Evolutionary conservation across 2,888 invertebrate species (phyloP).

Genomic region (Campoplex nolae): DNA sequence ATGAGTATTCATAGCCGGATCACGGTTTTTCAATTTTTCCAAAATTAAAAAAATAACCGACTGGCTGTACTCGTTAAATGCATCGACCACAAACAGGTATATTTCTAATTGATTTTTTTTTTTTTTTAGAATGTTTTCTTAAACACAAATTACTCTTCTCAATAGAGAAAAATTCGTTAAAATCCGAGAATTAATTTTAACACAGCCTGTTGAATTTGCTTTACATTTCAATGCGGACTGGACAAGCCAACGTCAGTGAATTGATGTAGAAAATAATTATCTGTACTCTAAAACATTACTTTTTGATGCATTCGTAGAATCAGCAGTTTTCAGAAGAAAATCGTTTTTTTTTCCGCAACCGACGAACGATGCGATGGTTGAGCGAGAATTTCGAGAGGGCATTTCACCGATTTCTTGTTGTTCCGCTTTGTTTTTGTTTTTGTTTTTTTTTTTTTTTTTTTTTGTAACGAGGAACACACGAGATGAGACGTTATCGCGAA

Average conservation of each 20-base stretch:
- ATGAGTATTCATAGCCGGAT: not conserved
- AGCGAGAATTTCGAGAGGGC: not conserved
- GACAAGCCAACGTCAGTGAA: not conserved
- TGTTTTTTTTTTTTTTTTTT: not conserved
- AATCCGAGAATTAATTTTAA: not conserved
- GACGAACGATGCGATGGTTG: not conserved
- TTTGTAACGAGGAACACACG: not conserved
- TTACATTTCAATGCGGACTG: not conserved
- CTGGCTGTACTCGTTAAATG: not conserved
- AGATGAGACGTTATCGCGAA: constrained; percentile 10
- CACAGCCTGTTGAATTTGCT: not conserved
- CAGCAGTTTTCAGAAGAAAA: not conserved
- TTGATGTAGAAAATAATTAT: not conserved
- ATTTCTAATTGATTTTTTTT: not conserved
- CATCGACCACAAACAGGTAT: not conserved
- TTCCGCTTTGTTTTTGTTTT: not conserved
- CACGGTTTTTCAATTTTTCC: not conserved
- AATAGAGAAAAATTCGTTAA: not conserved
- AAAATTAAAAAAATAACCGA: not conserved
- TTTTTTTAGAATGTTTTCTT: not conserved
- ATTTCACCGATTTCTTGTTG: not conserved
- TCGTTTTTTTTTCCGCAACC: too few species aligned
- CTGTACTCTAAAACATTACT: not conserved
- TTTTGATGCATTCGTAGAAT: not conserved
- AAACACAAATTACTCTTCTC: not conserved